Evolutionary conservation across 2,888 invertebrate genomes (phyloP), one percentile per base, ranked within the genome.

Genomic region (Ypsolopha scabrella): DNA sequence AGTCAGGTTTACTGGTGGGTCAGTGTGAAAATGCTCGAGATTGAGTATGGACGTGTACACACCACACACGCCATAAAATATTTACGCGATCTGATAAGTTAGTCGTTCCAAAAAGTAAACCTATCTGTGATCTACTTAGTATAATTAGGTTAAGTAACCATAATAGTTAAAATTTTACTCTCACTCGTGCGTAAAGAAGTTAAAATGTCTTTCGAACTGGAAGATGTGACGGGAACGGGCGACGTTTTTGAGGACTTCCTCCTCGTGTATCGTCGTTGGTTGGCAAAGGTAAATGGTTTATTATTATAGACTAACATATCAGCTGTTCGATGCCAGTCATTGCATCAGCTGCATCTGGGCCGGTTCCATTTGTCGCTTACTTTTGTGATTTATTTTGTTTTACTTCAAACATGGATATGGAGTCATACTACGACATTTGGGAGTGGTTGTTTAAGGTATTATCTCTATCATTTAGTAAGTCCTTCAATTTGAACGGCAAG

Each of bases 171-270:
- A 64, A 61, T 66, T 67, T 67, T 54, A 37, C 13, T 63, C 57
- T 64, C 57, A 64, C 69, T 71, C 59, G n/a, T n/a, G n/a, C n/a
- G n/a, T 68, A 68, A 70, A 68, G 52, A 64, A 65, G 56, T 72
- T 51, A 88, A 80, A 70, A 90, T 93, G 90, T 89, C 89, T 68
- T 75, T 90, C 69, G 92, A 92, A 68, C 87, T 90, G 70, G 92
- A 90, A 72, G 88, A 91, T 60, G 72, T 90, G 35, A 75, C 87
- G 63, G 85, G 88, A 61, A 87, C 91, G 60, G 92, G 92, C 61
- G 92, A 92, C 77, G 89, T 92, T 63, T 88, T 93, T 75, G 92
- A 91, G 71, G 93, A 93, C 76, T 92, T 93, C 77, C 87, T 92
- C 65, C 76, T 90, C 63, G 87, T 92, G 67, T 91, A 91, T 70